phyloP scores from a whole-genome alignment of 64 coral and sea anemone genomes.

The Montipora cactus region DNA sequence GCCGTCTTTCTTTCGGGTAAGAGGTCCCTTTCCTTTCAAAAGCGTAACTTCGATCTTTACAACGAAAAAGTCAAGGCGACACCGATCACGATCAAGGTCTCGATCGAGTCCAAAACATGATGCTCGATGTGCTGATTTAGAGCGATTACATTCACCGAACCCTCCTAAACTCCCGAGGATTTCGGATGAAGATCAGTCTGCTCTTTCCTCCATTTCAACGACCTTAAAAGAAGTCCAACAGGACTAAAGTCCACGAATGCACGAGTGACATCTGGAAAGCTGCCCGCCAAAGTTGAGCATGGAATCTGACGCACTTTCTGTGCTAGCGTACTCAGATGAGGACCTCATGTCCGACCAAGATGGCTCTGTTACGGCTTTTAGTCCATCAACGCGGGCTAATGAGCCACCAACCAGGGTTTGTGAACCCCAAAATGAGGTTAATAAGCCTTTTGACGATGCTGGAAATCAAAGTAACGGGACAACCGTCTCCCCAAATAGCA shows the following conservation, averaged over 20 bases:
- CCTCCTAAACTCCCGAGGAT: no score
- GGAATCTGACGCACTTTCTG: background rate
- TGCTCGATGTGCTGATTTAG: no score
- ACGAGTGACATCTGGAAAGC: background rate
- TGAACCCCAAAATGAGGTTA: background rate
- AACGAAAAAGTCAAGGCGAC: no score
- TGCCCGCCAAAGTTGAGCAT: background rate
- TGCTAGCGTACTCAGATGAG: background rate
- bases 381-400: background rate
- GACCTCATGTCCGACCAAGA: background rate
- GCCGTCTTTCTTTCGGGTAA: no score
- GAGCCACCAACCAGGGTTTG: background rate
- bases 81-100: no score
- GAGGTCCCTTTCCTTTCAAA: no score
- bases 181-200: no score
- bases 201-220: no score
- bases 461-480: background rate
- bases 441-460: background rate
- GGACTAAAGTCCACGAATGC: background rate
- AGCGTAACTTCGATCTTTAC: no score
- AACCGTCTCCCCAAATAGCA: background rate
- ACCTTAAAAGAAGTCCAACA: no score
- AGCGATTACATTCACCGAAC: no score
- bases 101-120: no score
- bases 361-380: background rate